A percentile compares a stretch with the other conserved stretches of the same genome.
These are phyloP conservation scores for Poeciliopsis occidentalis DNA, from an alignment of 2,113 vertebrate genomes.

Conservation along the genomic window DNA sequence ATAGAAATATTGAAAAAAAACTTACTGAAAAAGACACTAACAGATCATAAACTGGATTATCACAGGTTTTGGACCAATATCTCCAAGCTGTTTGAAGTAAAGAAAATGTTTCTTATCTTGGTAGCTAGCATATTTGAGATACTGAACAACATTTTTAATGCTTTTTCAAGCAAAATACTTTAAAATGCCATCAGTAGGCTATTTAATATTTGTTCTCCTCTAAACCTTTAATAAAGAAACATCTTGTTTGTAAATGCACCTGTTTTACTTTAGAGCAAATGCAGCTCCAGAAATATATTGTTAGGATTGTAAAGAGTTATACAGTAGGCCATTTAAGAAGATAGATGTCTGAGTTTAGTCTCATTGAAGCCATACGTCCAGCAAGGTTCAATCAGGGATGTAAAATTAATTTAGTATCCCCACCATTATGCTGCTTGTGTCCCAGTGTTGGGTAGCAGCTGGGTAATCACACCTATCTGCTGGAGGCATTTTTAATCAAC, in stretches of 20 bases:
- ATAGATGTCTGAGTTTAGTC: not conserved
- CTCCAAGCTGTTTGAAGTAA: not conserved
- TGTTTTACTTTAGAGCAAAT: not conserved
- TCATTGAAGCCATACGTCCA: conserved; percentile 5
- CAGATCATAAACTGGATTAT: not conserved
- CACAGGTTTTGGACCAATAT: not conserved
- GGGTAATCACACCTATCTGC: conserved; percentile 63
- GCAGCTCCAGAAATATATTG: not conserved
- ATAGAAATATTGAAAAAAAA: not conserved
- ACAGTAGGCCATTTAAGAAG: not conserved
- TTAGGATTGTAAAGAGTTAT: not conserved
- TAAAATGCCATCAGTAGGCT: too few species aligned
- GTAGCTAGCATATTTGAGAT: too few species aligned
- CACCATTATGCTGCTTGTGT: conserved; percentile 51
- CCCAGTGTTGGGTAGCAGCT: conserved; percentile 68
- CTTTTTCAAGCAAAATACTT: not conserved
- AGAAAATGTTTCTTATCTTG: not conserved
- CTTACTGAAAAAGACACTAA: not conserved
- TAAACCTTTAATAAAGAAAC: too few species aligned
- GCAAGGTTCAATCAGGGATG: conserved; percentile 8
- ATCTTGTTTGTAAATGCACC: not conserved
- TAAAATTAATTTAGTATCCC: conserved; percentile 23
- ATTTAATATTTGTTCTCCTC: too few species aligned
- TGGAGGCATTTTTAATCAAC: conserved; percentile 74
- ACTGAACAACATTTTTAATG: not conserved